These are phyloP conservation scores for Arrhopalites spinosus DNA, from an alignment of 2,888 invertebrate species.

Conservation along the genomic window DNA sequence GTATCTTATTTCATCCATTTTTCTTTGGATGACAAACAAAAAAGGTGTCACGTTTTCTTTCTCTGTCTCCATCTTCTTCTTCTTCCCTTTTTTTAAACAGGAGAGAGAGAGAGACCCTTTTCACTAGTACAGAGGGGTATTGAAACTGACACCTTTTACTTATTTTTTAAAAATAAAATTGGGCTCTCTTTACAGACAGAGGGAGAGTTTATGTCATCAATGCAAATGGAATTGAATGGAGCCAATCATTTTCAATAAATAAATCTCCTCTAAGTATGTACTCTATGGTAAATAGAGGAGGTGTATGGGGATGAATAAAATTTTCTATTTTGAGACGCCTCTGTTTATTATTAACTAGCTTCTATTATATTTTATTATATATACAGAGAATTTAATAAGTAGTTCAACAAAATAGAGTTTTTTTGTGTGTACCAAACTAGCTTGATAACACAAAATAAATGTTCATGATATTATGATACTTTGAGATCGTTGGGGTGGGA, in stretches of 20 bases:
- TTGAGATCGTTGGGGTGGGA: too few relatives aligned
- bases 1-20: conserved; percentile 24
- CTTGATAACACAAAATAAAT: too few relatives aligned
- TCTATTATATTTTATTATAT: too few relatives aligned
- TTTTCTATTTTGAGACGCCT: too few relatives aligned
- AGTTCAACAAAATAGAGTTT: too few relatives aligned
- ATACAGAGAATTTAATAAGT: too few relatives aligned
- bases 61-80: background rate
- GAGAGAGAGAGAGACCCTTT: background rate
- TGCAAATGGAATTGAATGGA: background rate
- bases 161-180: background rate
- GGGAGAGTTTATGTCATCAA: too few relatives aligned
- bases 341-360: too few relatives aligned
- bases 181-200: background rate
- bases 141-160: conserved; percentile 28
- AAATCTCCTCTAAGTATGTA: background rate
- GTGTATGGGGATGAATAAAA: too few relatives aligned
- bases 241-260: background rate
- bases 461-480: too few relatives aligned
- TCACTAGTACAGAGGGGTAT: background rate
- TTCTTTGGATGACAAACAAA: background rate
- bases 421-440: too few relatives aligned
- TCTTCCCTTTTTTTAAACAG: background rate
- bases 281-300: too few relatives aligned
- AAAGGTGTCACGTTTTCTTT: background rate